Evolutionary conservation across 2,888 invertebrate species (phyloP).

Genomic region (Pocota personata): DNA sequence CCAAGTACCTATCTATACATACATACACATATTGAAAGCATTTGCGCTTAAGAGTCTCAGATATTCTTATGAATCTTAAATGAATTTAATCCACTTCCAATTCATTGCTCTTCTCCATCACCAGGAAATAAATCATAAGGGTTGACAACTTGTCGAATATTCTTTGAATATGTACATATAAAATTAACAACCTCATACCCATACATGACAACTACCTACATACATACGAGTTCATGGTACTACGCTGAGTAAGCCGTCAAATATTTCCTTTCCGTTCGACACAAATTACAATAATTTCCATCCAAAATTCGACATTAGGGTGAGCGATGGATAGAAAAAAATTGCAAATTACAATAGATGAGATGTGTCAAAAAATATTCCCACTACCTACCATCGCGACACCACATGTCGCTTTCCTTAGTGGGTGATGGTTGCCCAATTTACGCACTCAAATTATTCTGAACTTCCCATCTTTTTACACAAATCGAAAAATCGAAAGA

Average conservation of each 20-base stretch:
- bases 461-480: conserved; percentile 26
- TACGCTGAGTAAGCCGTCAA: not conserved
- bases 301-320: conserved; percentile 27
- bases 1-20: no score
- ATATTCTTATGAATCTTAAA: not conserved
- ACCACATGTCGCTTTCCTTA: conserved; percentile 33
- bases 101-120: conserved; percentile 17
- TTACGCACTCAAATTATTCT: conserved; percentile 23
- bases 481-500: conserved; percentile 21
- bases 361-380: conserved; percentile 22
- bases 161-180: no score
- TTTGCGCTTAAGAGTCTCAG: not conserved
- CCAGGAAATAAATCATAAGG: not conserved
- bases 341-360: conserved; percentile 39
- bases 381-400: not conserved
- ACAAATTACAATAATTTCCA: conserved; percentile 43
- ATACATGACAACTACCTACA: not conserved
- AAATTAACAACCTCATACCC: not conserved
- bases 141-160: not conserved
- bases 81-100: not conserved
- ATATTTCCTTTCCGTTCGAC: not conserved
- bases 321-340: conserved; percentile 1
- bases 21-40: not conserved
- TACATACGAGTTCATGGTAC: no score
- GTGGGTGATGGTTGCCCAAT: conserved; percentile 31